Evolutionary conservation across 2,888 invertebrate genomes (phyloP).

Genomic region (Diaprepes abbreviatus): DNA sequence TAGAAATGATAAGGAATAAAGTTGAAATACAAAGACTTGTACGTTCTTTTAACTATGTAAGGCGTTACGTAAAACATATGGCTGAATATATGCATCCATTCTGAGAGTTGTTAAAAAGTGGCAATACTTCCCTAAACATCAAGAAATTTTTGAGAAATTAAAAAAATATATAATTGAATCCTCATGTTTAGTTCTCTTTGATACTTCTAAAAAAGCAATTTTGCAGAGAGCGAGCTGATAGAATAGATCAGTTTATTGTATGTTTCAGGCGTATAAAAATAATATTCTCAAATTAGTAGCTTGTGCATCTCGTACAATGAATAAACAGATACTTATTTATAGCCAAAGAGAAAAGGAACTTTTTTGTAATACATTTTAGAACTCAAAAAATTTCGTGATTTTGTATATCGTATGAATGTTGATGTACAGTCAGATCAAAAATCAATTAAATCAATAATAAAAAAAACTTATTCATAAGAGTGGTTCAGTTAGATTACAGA

Average conservation of each 20-base stretch:
- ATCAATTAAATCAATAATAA: background rate
- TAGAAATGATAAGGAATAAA: conserved; percentile 30
- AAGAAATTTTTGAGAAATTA: conserved; percentile 43
- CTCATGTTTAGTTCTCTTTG: conserved; percentile 45
- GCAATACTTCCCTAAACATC: conserved; percentile 43
- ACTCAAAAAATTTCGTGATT: conserved; percentile 43
- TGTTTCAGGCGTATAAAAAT: too few relatives aligned
- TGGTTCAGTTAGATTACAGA: too few relatives aligned
- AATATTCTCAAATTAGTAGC: too few relatives aligned
- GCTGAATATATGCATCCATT: conserved; percentile 36
- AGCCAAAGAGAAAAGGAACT: conserved; percentile 55
- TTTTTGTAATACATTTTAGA: conserved; percentile 57
- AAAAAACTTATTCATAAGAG: conserved; percentile 10
- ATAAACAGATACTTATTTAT: conserved; percentile 50
- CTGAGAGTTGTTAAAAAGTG: conserved; percentile 50
- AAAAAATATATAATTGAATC: conserved; percentile 49
- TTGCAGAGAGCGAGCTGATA: conserved; percentile 49
- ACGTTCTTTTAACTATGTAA: conserved; percentile 54
- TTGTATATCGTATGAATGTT: conserved; percentile 54
- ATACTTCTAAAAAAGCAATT: conserved; percentile 34
- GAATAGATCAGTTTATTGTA: conserved; percentile 44
- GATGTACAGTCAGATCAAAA: conserved; percentile 6
- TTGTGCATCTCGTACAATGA: too few relatives aligned
- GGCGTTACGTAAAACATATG: conserved; percentile 45
- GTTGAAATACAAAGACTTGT: conserved; percentile 53